These are phyloP conservation scores for Gambusia yucatana DNA, from an alignment of 2,797 vertebrate species.

Conservation along the genomic window DNA sequence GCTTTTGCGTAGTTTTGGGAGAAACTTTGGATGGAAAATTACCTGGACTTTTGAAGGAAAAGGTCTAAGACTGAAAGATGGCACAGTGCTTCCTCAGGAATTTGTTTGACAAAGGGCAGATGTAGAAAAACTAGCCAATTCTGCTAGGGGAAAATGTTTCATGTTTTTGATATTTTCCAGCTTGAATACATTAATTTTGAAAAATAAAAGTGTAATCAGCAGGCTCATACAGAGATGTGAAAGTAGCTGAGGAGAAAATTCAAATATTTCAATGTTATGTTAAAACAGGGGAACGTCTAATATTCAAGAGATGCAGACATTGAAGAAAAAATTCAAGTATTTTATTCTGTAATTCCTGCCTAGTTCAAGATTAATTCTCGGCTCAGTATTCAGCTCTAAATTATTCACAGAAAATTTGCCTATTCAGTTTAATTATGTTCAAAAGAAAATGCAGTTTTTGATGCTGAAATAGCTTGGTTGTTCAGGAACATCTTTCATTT, in stretches of 20 bases:
- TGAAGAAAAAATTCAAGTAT: not conserved
- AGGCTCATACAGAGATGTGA: not conserved
- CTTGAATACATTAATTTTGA: not conserved
- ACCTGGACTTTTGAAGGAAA: conserved; percentile 4
- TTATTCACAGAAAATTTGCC: no score
- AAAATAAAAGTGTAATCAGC: not conserved
- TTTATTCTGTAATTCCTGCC: not conserved
- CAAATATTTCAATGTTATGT: not conserved
- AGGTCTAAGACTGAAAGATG: conserved; percentile 1
- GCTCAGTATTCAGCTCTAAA: no score
- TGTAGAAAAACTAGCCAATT: not conserved
- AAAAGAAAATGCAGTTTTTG: not conserved
- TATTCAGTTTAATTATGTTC: not conserved
- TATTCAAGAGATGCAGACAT: not conserved
- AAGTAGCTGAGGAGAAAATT: not conserved
- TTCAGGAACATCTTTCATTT: no score
- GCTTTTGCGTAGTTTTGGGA: conserved; percentile 26
- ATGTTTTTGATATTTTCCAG: not conserved
- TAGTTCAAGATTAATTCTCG: not conserved
- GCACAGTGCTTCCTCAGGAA: not conserved
- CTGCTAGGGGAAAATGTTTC: not conserved
- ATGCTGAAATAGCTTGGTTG: no score
- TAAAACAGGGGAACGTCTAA: not conserved
- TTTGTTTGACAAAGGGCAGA: not conserved
- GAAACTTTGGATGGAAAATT: conserved; percentile 16